Conservation (phyloP, 2,113 vertebrate genomes). For the Riparia riparia region DNA sequence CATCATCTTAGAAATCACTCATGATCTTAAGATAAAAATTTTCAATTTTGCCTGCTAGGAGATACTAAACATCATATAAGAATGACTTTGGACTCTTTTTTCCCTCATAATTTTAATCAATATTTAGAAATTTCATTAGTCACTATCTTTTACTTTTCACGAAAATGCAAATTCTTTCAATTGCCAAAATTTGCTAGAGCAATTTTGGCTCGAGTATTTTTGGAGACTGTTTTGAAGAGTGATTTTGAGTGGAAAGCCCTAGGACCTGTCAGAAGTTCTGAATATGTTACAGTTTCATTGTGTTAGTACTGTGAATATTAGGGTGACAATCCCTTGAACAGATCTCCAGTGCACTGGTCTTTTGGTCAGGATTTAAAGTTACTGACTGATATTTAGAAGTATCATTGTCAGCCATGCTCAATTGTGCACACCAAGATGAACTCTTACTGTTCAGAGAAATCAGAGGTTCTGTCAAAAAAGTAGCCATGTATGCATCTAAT, state of each 20-base stretch:
- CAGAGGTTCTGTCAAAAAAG: not conserved
- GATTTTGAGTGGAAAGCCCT: not conserved
- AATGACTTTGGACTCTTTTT: not conserved
- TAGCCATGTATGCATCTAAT: fast-evolving
- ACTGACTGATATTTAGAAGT: not conserved
- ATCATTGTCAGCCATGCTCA: not conserved
- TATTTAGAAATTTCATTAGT: not conserved
- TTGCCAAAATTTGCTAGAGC: not conserved
- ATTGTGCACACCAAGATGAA: not conserved
- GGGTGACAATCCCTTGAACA: not conserved
- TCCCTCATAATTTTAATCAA: not conserved
- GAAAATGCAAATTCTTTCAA: not conserved
- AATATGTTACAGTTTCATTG: fast-evolving
- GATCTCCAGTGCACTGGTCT: not conserved
- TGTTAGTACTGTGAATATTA: not conserved
- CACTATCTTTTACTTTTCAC: not conserved
- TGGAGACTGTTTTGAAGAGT: not conserved
- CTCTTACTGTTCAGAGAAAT: not conserved
- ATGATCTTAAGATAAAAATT: not conserved
- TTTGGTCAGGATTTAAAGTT: not conserved
- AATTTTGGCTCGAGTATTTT: not conserved
- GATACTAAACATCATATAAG: not conserved
- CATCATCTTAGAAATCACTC: not conserved
- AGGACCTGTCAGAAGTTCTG: not conserved
- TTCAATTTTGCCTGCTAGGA: not conserved